These are phyloP conservation scores for Crossaster papposus DNA, from an alignment of 53 echinoderm and acorn worm species.

Conservation along the genomic window DNA sequence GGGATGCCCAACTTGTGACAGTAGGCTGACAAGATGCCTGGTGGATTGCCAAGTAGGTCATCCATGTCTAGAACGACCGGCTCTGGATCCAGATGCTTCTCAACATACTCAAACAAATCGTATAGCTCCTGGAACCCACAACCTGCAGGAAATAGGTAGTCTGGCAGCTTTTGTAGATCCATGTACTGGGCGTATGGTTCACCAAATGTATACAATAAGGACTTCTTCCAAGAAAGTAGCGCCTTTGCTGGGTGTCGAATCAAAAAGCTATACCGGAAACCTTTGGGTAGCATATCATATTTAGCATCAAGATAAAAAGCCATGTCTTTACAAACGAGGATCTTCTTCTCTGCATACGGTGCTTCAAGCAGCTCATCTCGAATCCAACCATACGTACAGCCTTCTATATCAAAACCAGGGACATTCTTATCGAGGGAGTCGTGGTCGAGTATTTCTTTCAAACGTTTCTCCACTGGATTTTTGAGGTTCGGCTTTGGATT, in stretches of 20 bases:
- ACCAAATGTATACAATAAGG: background rate
- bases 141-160: conserved; percentile 15
- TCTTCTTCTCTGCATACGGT: conserved; percentile 27
- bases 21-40: conserved; percentile 37
- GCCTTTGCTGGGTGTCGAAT: conserved; percentile 63
- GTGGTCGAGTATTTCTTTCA: background rate
- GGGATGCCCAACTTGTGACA: conserved; percentile 54
- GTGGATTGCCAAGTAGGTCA: conserved; percentile 52
- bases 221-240: conserved; percentile 39
- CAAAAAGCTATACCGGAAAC: conserved; percentile 51
- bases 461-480: conserved; percentile 30
- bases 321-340: conserved; percentile 47
- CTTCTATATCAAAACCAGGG: conserved; percentile 9
- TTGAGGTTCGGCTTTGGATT: background rate
- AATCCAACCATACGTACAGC: conserved; percentile 37
- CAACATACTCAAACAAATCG: conserved; percentile 46
- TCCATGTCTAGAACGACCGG: conserved; percentile 50
- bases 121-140: conserved; percentile 48
- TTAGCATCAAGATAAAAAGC: conserved; percentile 2
- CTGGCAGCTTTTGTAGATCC: conserved; percentile 15
- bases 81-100: conserved; percentile 27
- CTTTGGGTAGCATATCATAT: conserved; percentile 47
- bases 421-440: background rate
- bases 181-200: background rate
- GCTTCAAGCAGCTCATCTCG: conserved; percentile 50